These are phyloP conservation scores for Melieria omissa DNA, from an alignment of 2,888 invertebrate species.

Conservation along the genomic window DNA sequence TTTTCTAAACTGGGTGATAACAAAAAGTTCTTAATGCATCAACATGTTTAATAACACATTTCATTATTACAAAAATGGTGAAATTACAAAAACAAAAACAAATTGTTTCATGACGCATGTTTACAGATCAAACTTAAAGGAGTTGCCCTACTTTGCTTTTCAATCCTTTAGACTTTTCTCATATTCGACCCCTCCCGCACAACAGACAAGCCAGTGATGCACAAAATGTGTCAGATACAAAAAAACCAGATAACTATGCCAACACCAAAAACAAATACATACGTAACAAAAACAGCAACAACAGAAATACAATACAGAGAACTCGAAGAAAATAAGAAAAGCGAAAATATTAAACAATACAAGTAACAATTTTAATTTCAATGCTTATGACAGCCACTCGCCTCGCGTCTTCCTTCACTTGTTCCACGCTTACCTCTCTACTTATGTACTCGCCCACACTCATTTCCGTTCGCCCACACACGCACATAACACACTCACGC, in stretches of 20 bases:
- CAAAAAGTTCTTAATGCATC: no score
- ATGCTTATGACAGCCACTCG: slow-evolving; percentile 37
- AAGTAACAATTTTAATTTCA: slow-evolving; percentile 27
- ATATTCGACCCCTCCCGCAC: no score
- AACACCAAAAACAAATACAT: slow-evolving; percentile 21
- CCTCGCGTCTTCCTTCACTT: neutral
- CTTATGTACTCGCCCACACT: slow-evolving; percentile 1
- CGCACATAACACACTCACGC: slow-evolving; percentile 20
- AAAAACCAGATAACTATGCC: neutral
- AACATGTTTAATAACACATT: no score
- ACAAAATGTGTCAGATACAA: slow-evolving; percentile 19
- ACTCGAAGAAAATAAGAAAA: slow-evolving; percentile 12
- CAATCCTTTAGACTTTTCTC: no score
- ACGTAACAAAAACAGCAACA: slow-evolving; percentile 15
- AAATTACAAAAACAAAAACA: no score
- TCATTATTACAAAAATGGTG: no score
- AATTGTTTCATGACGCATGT: no score
- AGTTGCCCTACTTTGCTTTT: no score
- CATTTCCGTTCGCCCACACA: slow-evolving; percentile 6
- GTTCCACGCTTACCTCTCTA: neutral
- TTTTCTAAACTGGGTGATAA: no score
- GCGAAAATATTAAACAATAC: slow-evolving; percentile 18
- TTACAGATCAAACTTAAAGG: no score
- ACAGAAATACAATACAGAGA: slow-evolving; percentile 1
- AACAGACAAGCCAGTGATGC: no score